phyloP scores from a whole-genome alignment of 2,113 vertebrate genomes.

The Pelecanoides urinatrix region DNA sequence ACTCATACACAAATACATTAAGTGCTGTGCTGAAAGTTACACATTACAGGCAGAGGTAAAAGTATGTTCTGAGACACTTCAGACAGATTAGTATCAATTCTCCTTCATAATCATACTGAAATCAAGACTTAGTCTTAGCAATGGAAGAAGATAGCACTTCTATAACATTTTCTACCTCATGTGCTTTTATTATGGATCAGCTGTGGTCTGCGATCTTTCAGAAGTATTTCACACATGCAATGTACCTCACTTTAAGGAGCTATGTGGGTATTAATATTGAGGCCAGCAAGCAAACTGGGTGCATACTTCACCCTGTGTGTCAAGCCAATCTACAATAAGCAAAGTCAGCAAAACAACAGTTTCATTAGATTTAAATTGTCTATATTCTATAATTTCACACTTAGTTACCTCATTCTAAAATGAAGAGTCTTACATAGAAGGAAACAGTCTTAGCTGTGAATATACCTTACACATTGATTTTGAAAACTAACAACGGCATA shows the following conservation, averaged over 20 bases:
- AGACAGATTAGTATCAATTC: background rate
- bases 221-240: background rate
- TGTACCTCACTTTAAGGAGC: background rate
- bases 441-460: background rate
- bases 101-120: background rate
- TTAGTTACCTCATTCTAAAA: background rate
- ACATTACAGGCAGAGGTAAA: background rate
- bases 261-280: background rate
- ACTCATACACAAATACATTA: background rate
- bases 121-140: background rate
- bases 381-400: background rate
- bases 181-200: background rate
- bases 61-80: background rate
- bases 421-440: background rate
- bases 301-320: background rate
- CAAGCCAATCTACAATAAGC: background rate
- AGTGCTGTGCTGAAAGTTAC: background rate
- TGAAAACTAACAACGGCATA: background rate
- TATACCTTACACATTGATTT: background rate
- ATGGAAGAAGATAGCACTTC: background rate
- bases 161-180: background rate
- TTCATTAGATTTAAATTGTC: background rate
- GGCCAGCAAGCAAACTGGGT: background rate
- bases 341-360: background rate
- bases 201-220: background rate